phyloP scores from a whole-genome alignment of 2,113 vertebrate genomes.

The Diphyllodes magnificus region DNA sequence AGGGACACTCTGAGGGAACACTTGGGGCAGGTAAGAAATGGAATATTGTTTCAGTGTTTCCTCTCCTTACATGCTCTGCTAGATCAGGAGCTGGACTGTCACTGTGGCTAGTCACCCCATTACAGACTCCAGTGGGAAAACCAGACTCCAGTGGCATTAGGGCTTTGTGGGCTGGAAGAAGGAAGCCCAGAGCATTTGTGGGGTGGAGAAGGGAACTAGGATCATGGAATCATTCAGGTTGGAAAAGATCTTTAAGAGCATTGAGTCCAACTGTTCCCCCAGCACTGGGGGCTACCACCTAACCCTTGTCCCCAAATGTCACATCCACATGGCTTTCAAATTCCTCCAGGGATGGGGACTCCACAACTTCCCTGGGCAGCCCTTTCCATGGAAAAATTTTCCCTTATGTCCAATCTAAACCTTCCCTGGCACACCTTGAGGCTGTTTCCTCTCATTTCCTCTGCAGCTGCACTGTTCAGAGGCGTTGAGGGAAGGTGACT shows the following conservation, averaged over 20 bases:
- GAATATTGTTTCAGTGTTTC: background rate
- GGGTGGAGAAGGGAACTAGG: background rate
- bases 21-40: no score
- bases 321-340: background rate
- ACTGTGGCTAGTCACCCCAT: background rate
- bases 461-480: background rate
- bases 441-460: background rate
- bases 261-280: background rate
- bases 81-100: background rate
- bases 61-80: background rate
- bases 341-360: background rate
- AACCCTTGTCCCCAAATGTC: background rate
- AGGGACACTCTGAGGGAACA: background rate
- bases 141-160: background rate
- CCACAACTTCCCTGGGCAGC: background rate
- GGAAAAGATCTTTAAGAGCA: background rate
- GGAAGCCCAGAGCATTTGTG: background rate
- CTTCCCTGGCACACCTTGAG: background rate
- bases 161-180: background rate
- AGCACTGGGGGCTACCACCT: background rate
- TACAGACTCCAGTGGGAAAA: background rate
- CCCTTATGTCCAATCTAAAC: background rate
- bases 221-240: background rate
- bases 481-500: fast-evolving
- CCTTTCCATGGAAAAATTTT: background rate